These are phyloP conservation scores for Gyrodactylus bullatarudis DNA, from an alignment of 1,140 invertebrate species.

Conservation along the genomic window DNA sequence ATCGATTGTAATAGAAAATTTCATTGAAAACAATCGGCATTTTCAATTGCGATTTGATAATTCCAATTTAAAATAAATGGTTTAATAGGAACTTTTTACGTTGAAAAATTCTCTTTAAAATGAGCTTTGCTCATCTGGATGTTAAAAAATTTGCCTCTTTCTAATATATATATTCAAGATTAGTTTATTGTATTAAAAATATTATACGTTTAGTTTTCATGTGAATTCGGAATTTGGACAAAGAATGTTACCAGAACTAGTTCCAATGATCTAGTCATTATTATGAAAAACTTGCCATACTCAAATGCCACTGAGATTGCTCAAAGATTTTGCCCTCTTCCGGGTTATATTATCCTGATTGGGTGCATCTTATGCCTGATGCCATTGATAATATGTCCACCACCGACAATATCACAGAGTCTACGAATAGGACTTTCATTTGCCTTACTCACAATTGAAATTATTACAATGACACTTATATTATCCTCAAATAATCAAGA, in stretches of 20 bases:
- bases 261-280: not conserved
- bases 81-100: no score
- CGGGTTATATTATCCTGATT: not conserved
- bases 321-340: not conserved
- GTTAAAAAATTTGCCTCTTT: no score
- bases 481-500: not conserved
- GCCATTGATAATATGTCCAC: not conserved
- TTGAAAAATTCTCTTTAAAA: no score
- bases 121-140: no score
- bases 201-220: not conserved
- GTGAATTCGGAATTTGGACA: not conserved
- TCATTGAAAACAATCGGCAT: no score
- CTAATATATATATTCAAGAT: no score
- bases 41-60: no score
- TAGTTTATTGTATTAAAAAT: no score
- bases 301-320: not conserved
- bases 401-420: not conserved
- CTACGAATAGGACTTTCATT: not conserved
- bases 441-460: not conserved
- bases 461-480: not conserved
- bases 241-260: not conserved
- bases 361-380: not conserved
- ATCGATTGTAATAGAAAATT: no score
- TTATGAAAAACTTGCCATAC: no score
- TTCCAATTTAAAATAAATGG: no score